Base-by-base conservation (phyloP, 1,140 invertebrate genomes). In the Halictus rubicundus region DNA sequence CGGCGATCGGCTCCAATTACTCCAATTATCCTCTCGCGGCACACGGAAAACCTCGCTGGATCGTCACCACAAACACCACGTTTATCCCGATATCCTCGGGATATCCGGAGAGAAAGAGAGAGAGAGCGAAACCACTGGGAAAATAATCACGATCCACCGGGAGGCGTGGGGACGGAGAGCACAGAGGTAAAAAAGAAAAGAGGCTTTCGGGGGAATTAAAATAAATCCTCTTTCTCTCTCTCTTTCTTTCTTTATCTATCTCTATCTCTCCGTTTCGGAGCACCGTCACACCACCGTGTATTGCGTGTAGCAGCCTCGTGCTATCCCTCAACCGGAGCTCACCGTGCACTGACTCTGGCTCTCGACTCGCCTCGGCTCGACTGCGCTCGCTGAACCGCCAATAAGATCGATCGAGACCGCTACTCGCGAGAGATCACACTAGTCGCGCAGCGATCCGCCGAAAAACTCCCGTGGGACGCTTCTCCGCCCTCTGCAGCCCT, bases 371-470 rank as follows among this genome's bases (percentile, higher is more conserved):
- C 54, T 57, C 54, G 32, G 64, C 65, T 65, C 42, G 60, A 80
- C 64, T 74, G 54, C 21, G 64, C 57, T 74, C 59, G 75, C 57
- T 54, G 68, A 64, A 49, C 72, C 79, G 63, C 79, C 84, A 83
- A 86, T 86, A 82, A 85, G 72, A 87, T 83, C 81, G 81, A 87
- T 87, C 84, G 81, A 74, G 63, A 63, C 57, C 78, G 57, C 65
- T 78, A 85, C 83, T 85, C 84, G 75, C 77, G 77, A 86, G 81
- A 86, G 81, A 86, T 86, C 85, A 81, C 87, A 86, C 89, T 88
- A 83, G 84, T 84, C 88, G 88, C 88, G 84, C 78, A 89, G 88
- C 89, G 89, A 86, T 87, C 84, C 85, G 80, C 85, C 84, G 81
- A 87, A 87, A 86, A 86, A 87, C 84, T 86, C 84, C 85, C 78